These are phyloP conservation scores for Tribolium castaneum DNA, from an alignment of 1,140 invertebrate species.

Conservation along the genomic window DNA sequence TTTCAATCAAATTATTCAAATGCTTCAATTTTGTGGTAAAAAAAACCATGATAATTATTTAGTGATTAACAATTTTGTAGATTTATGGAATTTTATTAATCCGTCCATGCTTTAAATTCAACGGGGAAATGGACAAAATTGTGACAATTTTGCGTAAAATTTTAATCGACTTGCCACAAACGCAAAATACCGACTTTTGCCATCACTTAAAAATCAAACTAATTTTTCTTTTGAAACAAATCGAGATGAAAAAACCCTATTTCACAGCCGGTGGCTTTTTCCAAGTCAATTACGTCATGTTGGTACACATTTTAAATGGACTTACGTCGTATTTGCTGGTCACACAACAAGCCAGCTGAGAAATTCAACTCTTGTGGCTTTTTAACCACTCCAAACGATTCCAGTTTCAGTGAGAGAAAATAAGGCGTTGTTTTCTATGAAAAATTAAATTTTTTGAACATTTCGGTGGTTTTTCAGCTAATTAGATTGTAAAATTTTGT, in stretches of 20 bases:
- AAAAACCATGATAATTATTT: not conserved
- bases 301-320: slow-evolving; percentile 36
- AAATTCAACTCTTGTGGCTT: too few species aligned
- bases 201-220: slow-evolving; percentile 18
- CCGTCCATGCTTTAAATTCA: not conserved
- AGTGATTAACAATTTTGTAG: slow-evolving; percentile 13
- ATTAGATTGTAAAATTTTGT: too few species aligned
- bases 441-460: too few species aligned
- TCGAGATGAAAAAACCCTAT: slow-evolving; percentile 39
- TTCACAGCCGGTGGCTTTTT: slow-evolving; percentile 42
- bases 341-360: not conserved
- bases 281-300: slow-evolving; percentile 38
- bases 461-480: too few species aligned
- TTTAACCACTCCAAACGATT: too few species aligned
- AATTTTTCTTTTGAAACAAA: slow-evolving; percentile 5
- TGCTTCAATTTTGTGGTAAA: slow-evolving; percentile 29
- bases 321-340: slow-evolving; percentile 11
- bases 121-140: slow-evolving; percentile 26
- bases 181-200: not conserved
- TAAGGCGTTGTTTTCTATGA: too few species aligned
- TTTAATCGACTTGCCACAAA: slow-evolving; percentile 36
- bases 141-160: slow-evolving; percentile 15
- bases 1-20: slow-evolving; percentile 17
- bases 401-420: too few species aligned
- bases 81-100: slow-evolving; percentile 25